Evolutionary conservation across 2,113 vertebrate genomes (phyloP), one percentile per base, ranked within the genome.

Genomic region (Ctenomys sociabilis): DNA sequence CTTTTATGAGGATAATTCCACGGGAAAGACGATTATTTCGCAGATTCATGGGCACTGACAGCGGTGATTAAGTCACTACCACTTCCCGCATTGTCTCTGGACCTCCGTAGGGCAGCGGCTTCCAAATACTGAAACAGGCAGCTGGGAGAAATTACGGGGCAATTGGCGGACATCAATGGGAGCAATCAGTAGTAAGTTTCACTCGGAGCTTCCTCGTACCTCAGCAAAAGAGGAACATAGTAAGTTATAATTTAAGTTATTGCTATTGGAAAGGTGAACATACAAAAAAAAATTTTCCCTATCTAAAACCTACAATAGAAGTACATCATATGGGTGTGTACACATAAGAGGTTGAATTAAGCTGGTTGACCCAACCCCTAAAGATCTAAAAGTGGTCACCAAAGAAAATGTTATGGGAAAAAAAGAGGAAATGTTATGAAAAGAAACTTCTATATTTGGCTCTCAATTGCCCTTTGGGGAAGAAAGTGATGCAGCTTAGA

Each of bases 121-220:
- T 84, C 86, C 88, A 83, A 93, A 95, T 37, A 61, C 32, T 61
- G 32, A 95, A 94, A 75, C 89, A 30, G n/a, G 91, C 81, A 95
- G 49, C 94, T 63, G 54, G 72, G 92, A 88, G 6, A 30, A 45
- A 88, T 87, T 64, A 83, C n/a, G 66, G 19, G 54, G 30, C 28
- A 43, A 61, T 26, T 28, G 32, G n/a, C 68, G 52, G 70, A 28
- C 70, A 70, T 1, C 3, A 61, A 16, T 49, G 45, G 66, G 26
- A 26, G 3, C n/a, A n/a, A n/a, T 59, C 28, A 89, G 52, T 80
- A 37, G 14, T 72, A 68, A 52, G 16, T 37, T 93, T 85, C 94
- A 37, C 24, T 64, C 49, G 30, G 57, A 90, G 43, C 26, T 72
- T 92, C n/a, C 30, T 75, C 45, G 52, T 57, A 85, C 11, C 17